Evolutionary conservation across 2,888 invertebrate genomes (phyloP), one percentile per base, ranked within the genome.

Genomic region (Limulus polyphemus): DNA sequence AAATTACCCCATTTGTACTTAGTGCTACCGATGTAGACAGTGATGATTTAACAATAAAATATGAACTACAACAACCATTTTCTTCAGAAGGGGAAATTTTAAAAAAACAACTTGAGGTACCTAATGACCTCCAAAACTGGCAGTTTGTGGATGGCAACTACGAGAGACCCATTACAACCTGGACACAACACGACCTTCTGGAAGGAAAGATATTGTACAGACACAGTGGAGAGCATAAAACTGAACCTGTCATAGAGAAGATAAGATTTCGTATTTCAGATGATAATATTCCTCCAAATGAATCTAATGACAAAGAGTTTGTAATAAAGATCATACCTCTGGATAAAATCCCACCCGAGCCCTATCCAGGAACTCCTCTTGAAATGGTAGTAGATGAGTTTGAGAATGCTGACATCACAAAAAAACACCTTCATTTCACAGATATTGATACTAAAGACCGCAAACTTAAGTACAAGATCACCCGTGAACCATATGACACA

Each of bases 21-120:
- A 74, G 74, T 67, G 76, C 77, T 10, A 72, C 74, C 7, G 77
- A 76, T 65, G 70, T 73, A 7, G 76, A 77, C 62, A 75, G 75
- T 63, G 74, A 75, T 57, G 74, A 75, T 64, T 64, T 71, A 14
- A 62, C 65, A 13, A 74, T 76, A 55, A 63, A 58, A 12, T 76
- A 72, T 63, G 61, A 69, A 13, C 57, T 75, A 13, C 66, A 71
- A 61, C 68, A 71, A 10, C 75, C 75, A 1, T 70, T 66, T 59
- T 72, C 73, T 1, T 67, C 59, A 11, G 68, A 72, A 58, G 74
- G 75, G 9, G 64, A 71, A 14, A 68, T 76, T 47, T 57, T 74
- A 47, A 71, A 71, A 63, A 68, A 72, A 50, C 74, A 73, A 59
- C 68, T 71, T 57, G 68, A 67, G 54, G 65, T 69, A 9, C 75